Conservation (phyloP, 2,113 vertebrate genomes). For the Epinephelus moara region DNA sequence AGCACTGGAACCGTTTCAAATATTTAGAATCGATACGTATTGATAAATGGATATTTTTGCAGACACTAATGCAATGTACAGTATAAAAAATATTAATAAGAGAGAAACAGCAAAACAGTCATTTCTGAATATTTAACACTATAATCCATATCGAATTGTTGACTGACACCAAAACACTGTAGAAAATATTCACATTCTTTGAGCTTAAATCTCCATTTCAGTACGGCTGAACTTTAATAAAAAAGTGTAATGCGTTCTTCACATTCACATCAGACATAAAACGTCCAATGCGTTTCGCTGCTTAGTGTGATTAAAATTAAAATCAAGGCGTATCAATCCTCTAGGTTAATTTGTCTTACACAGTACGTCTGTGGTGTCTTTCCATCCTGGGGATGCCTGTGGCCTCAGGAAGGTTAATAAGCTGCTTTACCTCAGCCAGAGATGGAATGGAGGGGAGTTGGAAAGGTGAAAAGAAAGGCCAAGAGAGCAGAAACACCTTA, state of each 20-base stretch:
- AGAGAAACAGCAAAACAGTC: background rate
- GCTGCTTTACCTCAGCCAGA: conserved; percentile 74
- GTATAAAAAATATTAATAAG: background rate
- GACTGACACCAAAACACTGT: background rate
- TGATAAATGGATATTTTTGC: too few species aligned
- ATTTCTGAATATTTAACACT: background rate
- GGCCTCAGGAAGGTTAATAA: conserved; percentile 85
- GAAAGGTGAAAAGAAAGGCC: conserved; percentile 68
- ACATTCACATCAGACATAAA: conserved; percentile 57
- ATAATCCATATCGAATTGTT: background rate
- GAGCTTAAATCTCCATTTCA: conserved; percentile 46
- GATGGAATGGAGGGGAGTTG: conserved; percentile 56
- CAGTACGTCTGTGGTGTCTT: conserved; percentile 60
- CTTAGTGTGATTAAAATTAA: conserved; percentile 80
- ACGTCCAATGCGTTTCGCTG: conserved; percentile 54
- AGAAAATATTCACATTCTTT: conserved; percentile 22
- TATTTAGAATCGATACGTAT: too few species aligned
- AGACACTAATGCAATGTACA: background rate
- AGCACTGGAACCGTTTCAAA: too few species aligned
- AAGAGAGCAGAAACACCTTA: conserved; percentile 62
- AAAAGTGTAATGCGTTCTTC: conserved; percentile 53
- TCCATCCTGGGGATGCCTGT: conserved; percentile 70
- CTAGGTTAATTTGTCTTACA: conserved; percentile 80
- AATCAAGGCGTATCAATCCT: conserved; percentile 77
- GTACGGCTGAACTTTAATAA: conserved; percentile 51